Percentiles rank a stretch among this genome's conserved stretches.
These are phyloP conservation scores for Hafferia zeledoni DNA, from an alignment of 2,797 vertebrate genomes.

Conservation along the genomic window DNA sequence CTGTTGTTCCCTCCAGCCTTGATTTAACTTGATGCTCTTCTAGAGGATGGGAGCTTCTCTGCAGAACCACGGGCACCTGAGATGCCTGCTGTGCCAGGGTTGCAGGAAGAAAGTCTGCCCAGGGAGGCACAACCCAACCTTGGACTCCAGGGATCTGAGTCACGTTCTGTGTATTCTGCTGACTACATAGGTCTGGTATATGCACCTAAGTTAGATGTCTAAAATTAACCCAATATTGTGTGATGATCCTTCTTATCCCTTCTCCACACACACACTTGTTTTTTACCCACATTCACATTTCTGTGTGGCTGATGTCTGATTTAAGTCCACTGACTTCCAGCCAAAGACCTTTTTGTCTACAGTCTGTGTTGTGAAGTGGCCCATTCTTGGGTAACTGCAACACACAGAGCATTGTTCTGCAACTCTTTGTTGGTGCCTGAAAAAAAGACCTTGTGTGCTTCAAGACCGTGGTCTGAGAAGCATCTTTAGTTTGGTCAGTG, in stretches of 20 bases:
- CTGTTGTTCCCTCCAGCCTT: neutral
- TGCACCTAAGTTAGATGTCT: neutral
- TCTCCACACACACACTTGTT: neutral
- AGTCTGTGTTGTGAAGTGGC: neutral
- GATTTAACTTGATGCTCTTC: neutral
- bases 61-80: fast-evolving
- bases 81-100: neutral
- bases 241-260: neutral
- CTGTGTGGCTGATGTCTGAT: neutral
- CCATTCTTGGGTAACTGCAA: neutral
- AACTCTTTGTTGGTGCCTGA: neutral
- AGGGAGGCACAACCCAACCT: neutral
- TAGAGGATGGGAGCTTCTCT: neutral
- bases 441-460: neutral
- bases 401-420: neutral
- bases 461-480: neutral
- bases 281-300: neutral
- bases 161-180: neutral
- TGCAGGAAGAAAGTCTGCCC: fast-evolving
- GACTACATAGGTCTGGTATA: neutral
- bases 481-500: neutral
- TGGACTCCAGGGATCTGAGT: neutral
- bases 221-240: neutral
- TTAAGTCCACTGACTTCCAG: neutral
- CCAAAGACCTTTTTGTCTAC: neutral